These are phyloP conservation scores for Lerista edwardsae DNA, from an alignment of 2,797 vertebrate species.

Conservation along the genomic window DNA sequence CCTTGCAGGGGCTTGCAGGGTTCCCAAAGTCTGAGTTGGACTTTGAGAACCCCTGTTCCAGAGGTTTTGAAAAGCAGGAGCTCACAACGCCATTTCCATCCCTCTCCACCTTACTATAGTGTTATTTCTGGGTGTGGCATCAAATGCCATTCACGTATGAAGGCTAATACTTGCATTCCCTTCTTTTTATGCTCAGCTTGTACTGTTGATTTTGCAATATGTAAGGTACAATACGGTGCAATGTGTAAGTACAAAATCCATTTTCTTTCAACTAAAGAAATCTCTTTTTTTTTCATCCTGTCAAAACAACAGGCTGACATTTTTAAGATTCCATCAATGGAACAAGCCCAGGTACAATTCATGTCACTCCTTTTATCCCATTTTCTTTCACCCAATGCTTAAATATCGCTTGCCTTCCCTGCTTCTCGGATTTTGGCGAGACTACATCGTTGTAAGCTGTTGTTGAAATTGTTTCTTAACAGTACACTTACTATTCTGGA, in stretches of 20 bases:
- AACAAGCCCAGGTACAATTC: not conserved
- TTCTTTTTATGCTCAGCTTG: slow-evolving; percentile 17
- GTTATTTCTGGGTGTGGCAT: slow-evolving; percentile 39
- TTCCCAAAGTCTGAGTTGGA: too few relatives aligned
- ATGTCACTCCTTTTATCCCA: not conserved
- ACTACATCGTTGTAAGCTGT: not conserved
- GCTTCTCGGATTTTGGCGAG: not conserved
- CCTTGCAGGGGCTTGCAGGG: too few relatives aligned
- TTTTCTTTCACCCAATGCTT: too few relatives aligned
- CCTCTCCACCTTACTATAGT: slow-evolving; percentile 35
- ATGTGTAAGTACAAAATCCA: slow-evolving; percentile 21
- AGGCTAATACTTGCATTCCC: slow-evolving; percentile 25
- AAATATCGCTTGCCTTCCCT: not conserved
- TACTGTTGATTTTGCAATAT: slow-evolving; percentile 41
- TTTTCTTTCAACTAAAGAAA: not conserved
- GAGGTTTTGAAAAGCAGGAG: not conserved
- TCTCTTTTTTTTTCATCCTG: not conserved
- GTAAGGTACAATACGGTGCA: slow-evolving; percentile 15
- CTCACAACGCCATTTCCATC: slow-evolving; percentile 52
- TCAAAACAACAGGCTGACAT: not conserved
- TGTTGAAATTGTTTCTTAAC: not conserved
- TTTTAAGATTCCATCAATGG: not conserved
- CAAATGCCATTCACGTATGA: slow-evolving; percentile 48
- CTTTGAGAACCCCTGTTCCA: too few relatives aligned
- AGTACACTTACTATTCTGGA: not conserved